These are phyloP conservation scores for Phalacrocorax brasilianus DNA, from an alignment of 2,113 vertebrate species.

Conservation along the genomic window DNA sequence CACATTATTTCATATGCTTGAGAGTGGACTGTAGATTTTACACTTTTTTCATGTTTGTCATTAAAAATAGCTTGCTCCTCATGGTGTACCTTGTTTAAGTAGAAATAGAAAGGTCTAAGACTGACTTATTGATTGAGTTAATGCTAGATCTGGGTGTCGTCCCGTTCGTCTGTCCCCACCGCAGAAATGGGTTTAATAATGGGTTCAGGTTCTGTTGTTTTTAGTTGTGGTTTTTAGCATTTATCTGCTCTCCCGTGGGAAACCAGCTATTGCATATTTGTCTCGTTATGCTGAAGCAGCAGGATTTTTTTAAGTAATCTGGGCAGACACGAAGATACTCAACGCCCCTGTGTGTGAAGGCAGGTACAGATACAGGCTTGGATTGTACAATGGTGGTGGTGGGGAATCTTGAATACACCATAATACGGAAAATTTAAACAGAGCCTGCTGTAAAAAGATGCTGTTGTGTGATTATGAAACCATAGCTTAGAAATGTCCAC, in stretches of 20 bases:
- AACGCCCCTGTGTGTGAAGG: not conserved
- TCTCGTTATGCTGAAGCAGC: not conserved
- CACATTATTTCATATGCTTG: fast-evolving
- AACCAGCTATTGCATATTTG: not conserved
- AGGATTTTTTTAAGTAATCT: not conserved
- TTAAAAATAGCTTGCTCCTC: not conserved
- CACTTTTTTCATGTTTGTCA: fast-evolving
- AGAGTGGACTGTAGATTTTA: fast-evolving
- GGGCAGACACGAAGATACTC: not conserved
- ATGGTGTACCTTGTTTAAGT: not conserved
- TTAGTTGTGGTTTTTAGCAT: fast-evolving
- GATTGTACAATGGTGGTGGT: not conserved
- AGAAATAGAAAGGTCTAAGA: not conserved
- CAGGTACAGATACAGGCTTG: not conserved
- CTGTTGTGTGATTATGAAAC: not conserved
- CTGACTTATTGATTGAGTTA: not conserved
- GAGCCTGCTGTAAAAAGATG: not conserved
- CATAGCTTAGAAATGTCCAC: not conserved
- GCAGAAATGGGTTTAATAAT: not conserved
- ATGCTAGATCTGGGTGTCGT: not conserved
- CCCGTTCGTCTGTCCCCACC: too few relatives aligned
- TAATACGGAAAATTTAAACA: not conserved
- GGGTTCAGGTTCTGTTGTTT: not conserved
- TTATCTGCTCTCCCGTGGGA: not conserved
- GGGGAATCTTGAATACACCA: not conserved